Base-by-base conservation (phyloP, 2,113 vertebrate genomes). In the Microcebus griseorufus region DNA sequence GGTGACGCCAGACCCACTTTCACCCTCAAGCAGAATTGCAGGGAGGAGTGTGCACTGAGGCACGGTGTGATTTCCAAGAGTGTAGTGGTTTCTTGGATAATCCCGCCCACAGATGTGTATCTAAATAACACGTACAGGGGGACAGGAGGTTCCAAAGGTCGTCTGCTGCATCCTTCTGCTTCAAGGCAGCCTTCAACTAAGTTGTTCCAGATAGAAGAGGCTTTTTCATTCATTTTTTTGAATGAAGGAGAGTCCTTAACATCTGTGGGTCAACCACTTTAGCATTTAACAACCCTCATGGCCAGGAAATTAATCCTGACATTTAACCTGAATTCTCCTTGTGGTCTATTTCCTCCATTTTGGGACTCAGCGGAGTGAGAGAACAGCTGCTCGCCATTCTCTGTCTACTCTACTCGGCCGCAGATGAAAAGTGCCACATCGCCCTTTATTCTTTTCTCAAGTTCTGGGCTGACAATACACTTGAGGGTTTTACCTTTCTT, bases 291-390 rank as follows among this genome's bases (percentile, higher is more conserved):
- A 90, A 27, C 32, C 37, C 45, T 81, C 22, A 37, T 27, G 37
- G 85, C 64, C 78, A 86, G 91, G 94, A 96, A 95, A 94, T 94
- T 45, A 76, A 93, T 94, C 55, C 64, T 91, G 94, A 95, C 88
- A 83, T 88, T 88, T 81, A 80, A 93, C 76, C 73, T 88, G 73
- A 93, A 72, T 97, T 88, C n/a, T 83, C 78, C 55, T 70, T 96
- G 87, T 76, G 95, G 83, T 79, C 20, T 83, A 22, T 93, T 96
- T 96, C 94, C 73, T 96, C 80, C 37, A 16, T 94, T 29, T 32
- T 1, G 9, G 32, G 81, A 65, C 67, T 80, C 58, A n/a, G 16
- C 42, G 29, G 69, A 72, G 32, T 22, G 17, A 69, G 45, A 29
- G 67, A 79, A 73, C 60, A 94, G 95, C 73, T 91, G 62, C 73